Conservation (phyloP, 37 sponge, comb jelly and placozoan species). For the Oscarella lobularis region DNA sequence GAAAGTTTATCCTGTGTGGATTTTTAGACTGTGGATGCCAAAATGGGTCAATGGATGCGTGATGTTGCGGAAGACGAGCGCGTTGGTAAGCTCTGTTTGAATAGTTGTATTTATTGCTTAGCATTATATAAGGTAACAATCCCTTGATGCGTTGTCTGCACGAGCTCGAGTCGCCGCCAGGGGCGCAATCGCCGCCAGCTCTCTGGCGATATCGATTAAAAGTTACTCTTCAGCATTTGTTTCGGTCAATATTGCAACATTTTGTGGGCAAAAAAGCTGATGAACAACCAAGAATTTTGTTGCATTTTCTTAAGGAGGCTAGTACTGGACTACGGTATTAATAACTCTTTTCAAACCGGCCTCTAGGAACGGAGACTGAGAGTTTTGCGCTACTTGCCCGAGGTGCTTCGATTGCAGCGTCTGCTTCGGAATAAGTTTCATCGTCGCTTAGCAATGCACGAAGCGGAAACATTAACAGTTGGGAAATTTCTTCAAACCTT, state of each 20-base stretch:
- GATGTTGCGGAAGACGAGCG: neutral
- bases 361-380: slow-evolving; percentile 22
- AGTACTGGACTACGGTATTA: too few relatives aligned
- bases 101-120: too few relatives aligned
- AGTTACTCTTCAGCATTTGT: slow-evolving; percentile 40
- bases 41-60: neutral
- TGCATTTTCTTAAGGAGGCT: neutral
- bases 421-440: slow-evolving; percentile 21
- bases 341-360: neutral
- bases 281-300: too few relatives aligned
- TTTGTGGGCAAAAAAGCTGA: slow-evolving; percentile 1
- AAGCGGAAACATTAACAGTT: slow-evolving; percentile 23
- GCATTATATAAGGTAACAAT: neutral
- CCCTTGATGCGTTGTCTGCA: neutral
- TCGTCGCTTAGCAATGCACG: slow-evolving; percentile 23
- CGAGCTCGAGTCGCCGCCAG: neutral
- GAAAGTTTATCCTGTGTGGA: neutral
- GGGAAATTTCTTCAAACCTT: slow-evolving; percentile 18
- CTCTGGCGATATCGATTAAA: slow-evolving; percentile 39
- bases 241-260: slow-evolving; percentile 16
- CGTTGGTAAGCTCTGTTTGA: neutral
- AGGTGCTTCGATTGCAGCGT: slow-evolving; percentile 44
- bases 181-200: neutral
- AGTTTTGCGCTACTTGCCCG: slow-evolving; percentile 58
- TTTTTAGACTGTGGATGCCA: neutral